A percentile compares a stretch with the other conserved stretches of the same genome.
These are phyloP conservation scores for Scopus umbretta DNA, from an alignment of 2,113 vertebrate species.

Conservation along the genomic window DNA sequence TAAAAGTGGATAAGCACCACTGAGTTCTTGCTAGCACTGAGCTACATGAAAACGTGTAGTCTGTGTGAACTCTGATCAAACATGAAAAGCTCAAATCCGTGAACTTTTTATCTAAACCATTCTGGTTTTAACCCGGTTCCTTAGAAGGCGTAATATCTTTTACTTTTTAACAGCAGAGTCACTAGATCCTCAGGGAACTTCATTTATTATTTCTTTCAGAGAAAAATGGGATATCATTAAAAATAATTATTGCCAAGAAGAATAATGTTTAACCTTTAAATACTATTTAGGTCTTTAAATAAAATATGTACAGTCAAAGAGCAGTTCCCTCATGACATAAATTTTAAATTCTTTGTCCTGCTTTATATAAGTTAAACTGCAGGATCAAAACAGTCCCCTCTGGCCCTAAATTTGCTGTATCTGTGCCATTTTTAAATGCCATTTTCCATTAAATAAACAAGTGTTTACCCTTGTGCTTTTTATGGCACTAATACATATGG, in stretches of 20 bases:
- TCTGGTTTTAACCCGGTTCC: not conserved
- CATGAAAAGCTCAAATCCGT: not conserved
- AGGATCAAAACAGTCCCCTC: not conserved
- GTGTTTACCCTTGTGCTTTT: not conserved
- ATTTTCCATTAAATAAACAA: constrained; percentile 24
- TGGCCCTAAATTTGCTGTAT: not conserved
- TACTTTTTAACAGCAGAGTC: not conserved
- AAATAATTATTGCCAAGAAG: not conserved
- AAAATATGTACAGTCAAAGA: not conserved
- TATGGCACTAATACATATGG: constrained; percentile 4
- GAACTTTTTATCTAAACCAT: not conserved
- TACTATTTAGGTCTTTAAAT: not conserved
- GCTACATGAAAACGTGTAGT: not conserved
- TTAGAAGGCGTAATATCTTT: not conserved
- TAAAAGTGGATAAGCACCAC: not conserved
- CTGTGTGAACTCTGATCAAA: not conserved
- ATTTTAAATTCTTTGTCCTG: not conserved
- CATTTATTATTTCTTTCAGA: not conserved
- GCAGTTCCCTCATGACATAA: not conserved
- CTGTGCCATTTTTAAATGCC: not conserved
- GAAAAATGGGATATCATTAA: not conserved
- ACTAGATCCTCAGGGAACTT: not conserved
- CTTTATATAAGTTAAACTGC: not conserved
- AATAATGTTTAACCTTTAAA: not conserved
- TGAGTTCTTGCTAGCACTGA: not conserved